A percentile compares a stretch with the other conserved stretches of the same genome.
Evolutionary conservation across 2,113 vertebrate species (phyloP).

Genomic region (Struthio camelus): DNA sequence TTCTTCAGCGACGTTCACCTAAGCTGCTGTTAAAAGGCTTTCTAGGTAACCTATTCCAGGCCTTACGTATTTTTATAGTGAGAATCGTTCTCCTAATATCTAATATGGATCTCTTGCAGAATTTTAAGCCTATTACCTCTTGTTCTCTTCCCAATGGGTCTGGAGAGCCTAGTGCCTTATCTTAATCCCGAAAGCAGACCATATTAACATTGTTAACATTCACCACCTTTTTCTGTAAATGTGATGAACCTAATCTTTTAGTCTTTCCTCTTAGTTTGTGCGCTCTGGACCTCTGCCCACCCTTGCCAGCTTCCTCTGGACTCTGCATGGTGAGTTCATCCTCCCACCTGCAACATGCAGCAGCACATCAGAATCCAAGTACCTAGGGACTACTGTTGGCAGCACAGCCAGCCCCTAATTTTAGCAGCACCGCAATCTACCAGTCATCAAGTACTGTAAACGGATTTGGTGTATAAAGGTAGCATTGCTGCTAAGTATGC

Average conservation of each 20-base stretch:
- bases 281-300: neutral
- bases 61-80: neutral
- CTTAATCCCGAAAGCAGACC: neutral
- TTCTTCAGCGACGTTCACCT: neutral
- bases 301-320: neutral
- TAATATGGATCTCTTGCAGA: neutral
- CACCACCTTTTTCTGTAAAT: neutral
- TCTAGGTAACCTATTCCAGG: neutral
- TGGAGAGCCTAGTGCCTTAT: neutral
- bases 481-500: neutral
- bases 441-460: accelerated
- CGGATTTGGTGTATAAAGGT: neutral
- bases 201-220: neutral
- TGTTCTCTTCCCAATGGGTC: neutral
- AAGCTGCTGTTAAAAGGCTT: neutral
- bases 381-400: accelerated
- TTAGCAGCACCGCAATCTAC: accelerated
- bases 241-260: neutral
- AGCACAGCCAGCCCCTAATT: neutral
- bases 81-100: neutral
- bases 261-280: neutral
- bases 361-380: neutral
- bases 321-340: no score
- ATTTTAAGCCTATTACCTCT: neutral
- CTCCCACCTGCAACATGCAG: neutral